Conservation (phyloP, 2,888 invertebrate species). For the Nomada ruficornis region DNA sequence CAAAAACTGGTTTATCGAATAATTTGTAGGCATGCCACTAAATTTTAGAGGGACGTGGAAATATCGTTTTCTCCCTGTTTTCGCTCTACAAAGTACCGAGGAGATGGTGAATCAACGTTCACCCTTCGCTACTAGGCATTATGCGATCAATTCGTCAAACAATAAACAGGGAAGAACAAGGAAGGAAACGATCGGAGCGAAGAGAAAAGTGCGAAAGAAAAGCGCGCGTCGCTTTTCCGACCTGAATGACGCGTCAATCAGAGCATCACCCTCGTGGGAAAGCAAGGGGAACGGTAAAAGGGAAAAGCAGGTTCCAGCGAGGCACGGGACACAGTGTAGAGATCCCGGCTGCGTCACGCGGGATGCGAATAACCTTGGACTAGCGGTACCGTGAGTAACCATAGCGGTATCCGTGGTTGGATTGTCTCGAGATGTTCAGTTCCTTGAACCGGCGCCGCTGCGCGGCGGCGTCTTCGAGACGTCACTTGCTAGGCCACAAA, state of each 20-base stretch:
- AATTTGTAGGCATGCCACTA: too few species aligned
- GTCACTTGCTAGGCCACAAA: neutral
- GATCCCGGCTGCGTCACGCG: constrained; percentile 43
- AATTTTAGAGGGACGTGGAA: neutral
- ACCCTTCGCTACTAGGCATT: constrained; percentile 52
- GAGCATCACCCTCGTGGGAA: constrained; percentile 51
- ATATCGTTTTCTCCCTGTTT: neutral
- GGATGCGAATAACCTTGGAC: constrained; percentile 65
- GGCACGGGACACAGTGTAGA: constrained; percentile 60
- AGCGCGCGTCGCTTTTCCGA: constrained; percentile 44
- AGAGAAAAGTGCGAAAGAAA: constrained; percentile 14
- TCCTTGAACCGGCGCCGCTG: constrained; percentile 20
- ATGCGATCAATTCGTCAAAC: constrained; percentile 61
- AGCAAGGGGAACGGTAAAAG: constrained; percentile 56
- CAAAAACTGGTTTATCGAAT: too few species aligned
- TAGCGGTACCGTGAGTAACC: constrained; percentile 63
- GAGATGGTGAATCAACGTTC: constrained; percentile 19
- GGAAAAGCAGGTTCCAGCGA: constrained; percentile 58
- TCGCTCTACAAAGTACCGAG: neutral
- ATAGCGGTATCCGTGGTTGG: constrained; percentile 39
- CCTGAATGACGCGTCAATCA: constrained; percentile 52
- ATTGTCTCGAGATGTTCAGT: constrained; percentile 29
- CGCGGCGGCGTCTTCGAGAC: neutral
- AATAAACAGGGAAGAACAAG: constrained; percentile 23
- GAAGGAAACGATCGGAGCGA: constrained; percentile 11